A percentile compares a stretch with the other conserved stretches of the same genome.
Conservation (phyloP, 92 coral and sea anemone species). For the Diadumene lineata region DNA sequence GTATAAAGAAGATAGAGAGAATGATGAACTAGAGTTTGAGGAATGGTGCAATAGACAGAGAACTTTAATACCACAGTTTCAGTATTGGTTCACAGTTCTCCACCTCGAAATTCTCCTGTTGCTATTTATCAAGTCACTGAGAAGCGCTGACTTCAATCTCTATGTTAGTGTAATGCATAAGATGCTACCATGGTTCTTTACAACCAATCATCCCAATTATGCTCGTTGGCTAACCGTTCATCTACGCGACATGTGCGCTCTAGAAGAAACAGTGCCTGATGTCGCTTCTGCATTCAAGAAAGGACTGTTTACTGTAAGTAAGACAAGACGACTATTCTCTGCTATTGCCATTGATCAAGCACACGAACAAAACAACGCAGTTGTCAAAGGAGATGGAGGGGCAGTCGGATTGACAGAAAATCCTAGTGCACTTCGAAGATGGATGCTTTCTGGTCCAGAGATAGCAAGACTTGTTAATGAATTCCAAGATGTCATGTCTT, state of each 20-base stretch:
- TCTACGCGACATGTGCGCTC: constrained; percentile 44
- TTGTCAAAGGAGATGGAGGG: constrained; percentile 37
- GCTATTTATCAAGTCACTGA: constrained; percentile 50
- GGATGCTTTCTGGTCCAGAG: constrained; percentile 68
- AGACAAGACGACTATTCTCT: neutral
- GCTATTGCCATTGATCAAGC: constrained; percentile 48
- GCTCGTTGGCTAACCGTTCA: constrained; percentile 53
- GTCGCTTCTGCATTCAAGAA: constrained; percentile 16
- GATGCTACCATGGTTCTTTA: constrained; percentile 53
- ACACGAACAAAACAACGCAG: constrained; percentile 44
- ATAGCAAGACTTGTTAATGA: constrained; percentile 59
- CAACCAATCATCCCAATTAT: constrained; percentile 37
- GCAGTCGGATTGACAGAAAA: constrained; percentile 54
- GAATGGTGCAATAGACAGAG: constrained; percentile 46
- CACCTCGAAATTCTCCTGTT: constrained; percentile 32
- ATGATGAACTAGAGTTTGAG: constrained; percentile 35
- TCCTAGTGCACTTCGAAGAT: constrained; percentile 44
- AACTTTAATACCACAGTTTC: constrained; percentile 46
- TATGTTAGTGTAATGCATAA: constrained; percentile 17
- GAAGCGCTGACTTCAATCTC: constrained; percentile 38
- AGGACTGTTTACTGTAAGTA: constrained; percentile 31
- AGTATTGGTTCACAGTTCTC: constrained; percentile 60
- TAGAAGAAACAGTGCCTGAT: constrained; percentile 27
- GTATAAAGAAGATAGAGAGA: constrained; percentile 29
- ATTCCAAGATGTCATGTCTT: constrained; percentile 28